Evolutionary conservation across 2,797 vertebrate species (phyloP).

Genomic region (Bradypus variegatus): DNA sequence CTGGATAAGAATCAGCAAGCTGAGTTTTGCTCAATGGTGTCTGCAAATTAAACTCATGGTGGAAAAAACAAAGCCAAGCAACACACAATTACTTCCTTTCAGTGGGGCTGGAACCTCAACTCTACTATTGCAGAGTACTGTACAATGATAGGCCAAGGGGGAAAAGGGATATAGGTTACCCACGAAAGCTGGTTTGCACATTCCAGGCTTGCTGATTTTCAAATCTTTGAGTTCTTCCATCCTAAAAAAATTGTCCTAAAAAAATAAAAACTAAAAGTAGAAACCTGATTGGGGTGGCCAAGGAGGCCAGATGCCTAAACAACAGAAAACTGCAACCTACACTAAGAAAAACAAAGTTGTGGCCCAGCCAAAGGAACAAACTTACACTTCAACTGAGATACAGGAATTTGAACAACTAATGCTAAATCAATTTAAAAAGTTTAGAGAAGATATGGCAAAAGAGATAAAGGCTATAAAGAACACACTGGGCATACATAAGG

Average conservation of each 20-base stretch:
- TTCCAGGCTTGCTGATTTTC: neutral
- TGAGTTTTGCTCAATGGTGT: neutral
- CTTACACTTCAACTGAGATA: too few relatives aligned
- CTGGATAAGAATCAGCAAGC: neutral
- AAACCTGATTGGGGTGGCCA: too few relatives aligned
- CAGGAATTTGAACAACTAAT: too few relatives aligned
- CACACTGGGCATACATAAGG: too few relatives aligned
- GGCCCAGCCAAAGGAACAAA: too few relatives aligned
- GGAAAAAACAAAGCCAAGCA: neutral
- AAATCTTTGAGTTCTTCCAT: neutral
- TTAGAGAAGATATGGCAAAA: too few relatives aligned
- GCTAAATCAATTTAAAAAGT: too few relatives aligned
- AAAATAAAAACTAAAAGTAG: neutral
- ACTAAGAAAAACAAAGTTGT: too few relatives aligned
- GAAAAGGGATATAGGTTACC: neutral
- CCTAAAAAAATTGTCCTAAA: neutral
- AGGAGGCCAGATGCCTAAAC: too few relatives aligned
- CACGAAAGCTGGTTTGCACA: fast-evolving
- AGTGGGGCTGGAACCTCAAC: neutral
- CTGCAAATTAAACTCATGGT: neutral
- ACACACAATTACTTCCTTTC: neutral
- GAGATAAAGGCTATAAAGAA: too few relatives aligned
- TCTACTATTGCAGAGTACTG: neutral
- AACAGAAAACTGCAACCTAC: too few relatives aligned
- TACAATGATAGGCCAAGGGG: neutral